Evolutionary conservation across 92 coral and sea anemone species (phyloP), one percentile per base, ranked within the genome.

Genomic region (Porites cylindrica): DNA sequence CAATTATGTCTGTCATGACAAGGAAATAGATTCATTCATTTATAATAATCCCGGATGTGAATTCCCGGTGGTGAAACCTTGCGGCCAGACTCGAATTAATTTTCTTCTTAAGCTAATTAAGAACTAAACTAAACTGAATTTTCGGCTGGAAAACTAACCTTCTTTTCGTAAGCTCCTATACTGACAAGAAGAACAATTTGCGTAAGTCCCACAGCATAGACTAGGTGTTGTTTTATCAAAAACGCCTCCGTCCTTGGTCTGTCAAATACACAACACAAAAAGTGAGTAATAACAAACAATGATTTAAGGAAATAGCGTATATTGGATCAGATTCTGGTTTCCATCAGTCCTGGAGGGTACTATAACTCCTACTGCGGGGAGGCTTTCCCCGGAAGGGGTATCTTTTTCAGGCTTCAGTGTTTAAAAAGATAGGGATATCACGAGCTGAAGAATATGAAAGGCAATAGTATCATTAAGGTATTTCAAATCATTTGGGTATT

Each of bases 231-330:
- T 72, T 95, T 95, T 58, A 95, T 90, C 16, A 90, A 60, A 75
- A 93, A 91, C 21, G 98, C 85, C 75, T 95, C 96, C 10, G 98
- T 90, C 23, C 91, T 86, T 16, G 96, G 96, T 75, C 98, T 95
- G 89, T 0, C 66, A 9, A 70, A 83, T 1, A 67, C 20, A 75
- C 21, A n/a, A 52, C 4, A 56, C 11, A 56, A 10, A 54, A 10
- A 38, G 47, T 38, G 47, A 38, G 11, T 14, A 10, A 10, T 21
- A 61, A 38, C 2, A 18, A 12, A 24, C 3, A 21, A 51, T 0
- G 4, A 47, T 7, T 13, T 3, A n/a, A 50, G 26, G n/a, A 38
- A 24, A 70, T 16, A 29, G 10, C 0, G 14, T 18, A 20, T 3
- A 47, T 50, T 26, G 12, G 16, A 24, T 51, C 19, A 7, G 70